Conservation (phyloP, 2,888 invertebrate genomes). For the Plagiodera versicolora region DNA sequence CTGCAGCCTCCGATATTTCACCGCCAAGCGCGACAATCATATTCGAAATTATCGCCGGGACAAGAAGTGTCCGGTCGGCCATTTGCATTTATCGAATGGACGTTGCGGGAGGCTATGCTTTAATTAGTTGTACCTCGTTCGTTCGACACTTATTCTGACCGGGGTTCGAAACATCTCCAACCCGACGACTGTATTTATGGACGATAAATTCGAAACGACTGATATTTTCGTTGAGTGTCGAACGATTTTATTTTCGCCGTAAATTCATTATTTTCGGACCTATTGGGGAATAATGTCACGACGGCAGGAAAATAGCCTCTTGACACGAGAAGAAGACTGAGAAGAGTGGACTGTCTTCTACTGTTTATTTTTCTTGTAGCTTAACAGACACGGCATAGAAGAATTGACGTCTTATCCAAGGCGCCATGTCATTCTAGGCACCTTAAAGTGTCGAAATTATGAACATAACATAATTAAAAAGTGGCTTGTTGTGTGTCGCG, state of each 20-base stretch:
- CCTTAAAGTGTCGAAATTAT: no score
- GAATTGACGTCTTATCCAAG: no score
- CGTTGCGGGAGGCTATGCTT: conserved; percentile 34
- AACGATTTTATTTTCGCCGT: neutral
- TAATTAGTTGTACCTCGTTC: conserved; percentile 37
- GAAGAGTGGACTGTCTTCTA: no score
- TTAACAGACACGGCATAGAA: no score
- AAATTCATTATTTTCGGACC: neutral
- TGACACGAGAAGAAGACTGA: no score
- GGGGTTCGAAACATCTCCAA: neutral
- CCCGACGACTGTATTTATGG: conserved; percentile 4
- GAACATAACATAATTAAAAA: no score
- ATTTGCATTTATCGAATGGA: conserved; percentile 41
- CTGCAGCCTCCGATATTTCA: conserved; percentile 50
- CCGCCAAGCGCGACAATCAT: conserved; percentile 50
- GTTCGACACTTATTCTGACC: conserved; percentile 9
- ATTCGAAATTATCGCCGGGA: conserved; percentile 49
- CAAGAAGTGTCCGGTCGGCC: conserved; percentile 39
- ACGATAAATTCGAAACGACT: neutral
- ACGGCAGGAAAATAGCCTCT: no score
- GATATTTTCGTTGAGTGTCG: neutral
- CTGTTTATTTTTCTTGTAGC: no score
- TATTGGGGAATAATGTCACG: no score
- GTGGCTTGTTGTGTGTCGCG: no score
- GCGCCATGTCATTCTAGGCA: no score